Evolutionary conservation across 2,113 vertebrate genomes (phyloP).

Genomic region (Alethe diademata): DNA sequence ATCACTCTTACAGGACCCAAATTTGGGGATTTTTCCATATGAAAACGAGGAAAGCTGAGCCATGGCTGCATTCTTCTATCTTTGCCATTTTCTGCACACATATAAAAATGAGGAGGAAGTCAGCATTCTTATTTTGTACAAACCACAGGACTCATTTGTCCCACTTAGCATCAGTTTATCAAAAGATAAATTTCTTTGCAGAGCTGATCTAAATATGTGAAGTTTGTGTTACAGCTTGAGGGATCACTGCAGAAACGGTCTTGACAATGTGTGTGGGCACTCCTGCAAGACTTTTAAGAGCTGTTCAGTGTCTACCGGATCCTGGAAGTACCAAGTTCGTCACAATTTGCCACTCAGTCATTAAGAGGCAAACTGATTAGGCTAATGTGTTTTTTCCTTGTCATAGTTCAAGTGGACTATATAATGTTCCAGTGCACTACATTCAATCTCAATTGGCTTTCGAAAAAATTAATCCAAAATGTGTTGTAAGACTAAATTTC

Average conservation of each 20-base stretch:
- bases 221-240: background rate
- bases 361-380: background rate
- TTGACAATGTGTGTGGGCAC: background rate
- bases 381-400: accelerated
- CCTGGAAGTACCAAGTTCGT: background rate
- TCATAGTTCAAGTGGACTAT: background rate
- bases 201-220: background rate
- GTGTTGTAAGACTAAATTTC: background rate
- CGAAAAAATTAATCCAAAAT: background rate
- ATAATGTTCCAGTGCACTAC: background rate
- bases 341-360: background rate
- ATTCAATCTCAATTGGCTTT: background rate
- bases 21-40: background rate
- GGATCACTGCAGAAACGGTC: background rate
- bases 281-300: background rate
- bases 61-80: accelerated
- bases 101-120: background rate
- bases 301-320: background rate
- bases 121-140: background rate
- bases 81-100: background rate
- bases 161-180: background rate
- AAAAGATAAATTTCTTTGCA: background rate
- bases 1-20: background rate
- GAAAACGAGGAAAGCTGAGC: background rate
- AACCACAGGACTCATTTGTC: background rate